phyloP scores from a whole-genome alignment of 2,113 vertebrate species.

The Erpornis zantholeuca region DNA sequence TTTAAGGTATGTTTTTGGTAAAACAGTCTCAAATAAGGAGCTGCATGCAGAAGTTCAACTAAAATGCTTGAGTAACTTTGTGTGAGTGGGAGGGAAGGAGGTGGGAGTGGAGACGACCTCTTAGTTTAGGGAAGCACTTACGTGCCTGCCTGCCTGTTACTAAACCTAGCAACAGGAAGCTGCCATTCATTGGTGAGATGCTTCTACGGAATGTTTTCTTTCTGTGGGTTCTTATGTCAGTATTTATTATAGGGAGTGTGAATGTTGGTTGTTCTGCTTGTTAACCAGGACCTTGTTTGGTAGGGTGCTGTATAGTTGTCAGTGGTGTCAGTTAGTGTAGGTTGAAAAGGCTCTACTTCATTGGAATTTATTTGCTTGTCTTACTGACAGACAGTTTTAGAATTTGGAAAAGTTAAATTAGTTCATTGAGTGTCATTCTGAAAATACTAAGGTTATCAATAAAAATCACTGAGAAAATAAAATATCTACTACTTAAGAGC shows the following conservation, averaged over 20 bases:
- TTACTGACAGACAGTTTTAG: background rate
- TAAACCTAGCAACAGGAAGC: background rate
- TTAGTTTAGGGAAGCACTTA: background rate
- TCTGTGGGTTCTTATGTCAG: background rate
- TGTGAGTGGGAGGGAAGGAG: background rate
- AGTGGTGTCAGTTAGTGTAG: background rate
- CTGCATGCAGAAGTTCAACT: background rate
- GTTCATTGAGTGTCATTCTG: background rate
- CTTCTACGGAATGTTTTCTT: background rate
- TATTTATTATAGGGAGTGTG: background rate
- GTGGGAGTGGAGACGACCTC: too few relatives aligned
- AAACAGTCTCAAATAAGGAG: background rate
- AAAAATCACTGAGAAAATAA: background rate
- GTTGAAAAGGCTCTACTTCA: background rate
- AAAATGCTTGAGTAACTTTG: background rate
- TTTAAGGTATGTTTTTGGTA: background rate
- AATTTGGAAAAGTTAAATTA: background rate
- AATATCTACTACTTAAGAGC: background rate
- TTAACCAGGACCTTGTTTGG: background rate
- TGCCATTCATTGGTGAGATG: background rate
- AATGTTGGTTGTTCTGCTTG: background rate
- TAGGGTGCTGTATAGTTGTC: background rate
- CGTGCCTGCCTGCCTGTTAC: background rate
- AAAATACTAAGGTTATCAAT: background rate
- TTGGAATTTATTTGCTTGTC: background rate